Base-by-base conservation (phyloP, 2,797 vertebrate species). In the Eleutherodactylus coqui region DNA sequence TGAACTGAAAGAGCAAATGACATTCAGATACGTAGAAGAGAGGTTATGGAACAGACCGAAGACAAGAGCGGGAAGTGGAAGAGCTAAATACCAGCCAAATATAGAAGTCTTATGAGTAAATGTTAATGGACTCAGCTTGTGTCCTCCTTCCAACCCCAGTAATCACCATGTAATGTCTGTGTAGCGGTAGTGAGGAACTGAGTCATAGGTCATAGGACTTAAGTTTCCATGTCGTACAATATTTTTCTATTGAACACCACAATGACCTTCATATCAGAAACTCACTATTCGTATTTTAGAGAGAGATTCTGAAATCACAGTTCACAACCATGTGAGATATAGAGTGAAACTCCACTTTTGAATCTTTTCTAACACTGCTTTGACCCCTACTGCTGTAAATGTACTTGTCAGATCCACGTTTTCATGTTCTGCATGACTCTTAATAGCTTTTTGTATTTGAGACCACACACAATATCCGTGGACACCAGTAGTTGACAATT, bases 1-100 rank as follows among this genome's bases (percentile, higher is more conserved):
- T 75, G 27, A 45, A 24, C 75, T 75, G 55, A 73, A 64, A 83
- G 72, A 62, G 29, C 55, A 47, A 55, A 67, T 55, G 49, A 64
- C n/a, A 75, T 73, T 83, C 41, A 27, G 38, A 45, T 53, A 58
- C 19, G 38, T 55, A 27, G 80, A 19, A 17, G 45, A 72, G 67
- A 53, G 81, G 81, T 72, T 73, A 73, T 45, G 64, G 58, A 43
- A 60, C 51, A 58, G 38, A 53, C 78, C 6, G 32, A 53, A 32
- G 49, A 83, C 32, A 51, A 55, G 45, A 41, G 49, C 17, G n/a
- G 27, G 47, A 32, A 58, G 19, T 73, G 72, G 27, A 75, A 17
- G 82, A 83, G 55, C 75, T 47, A 83, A 75, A 83, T 83, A 83
- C 62, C 60, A 76, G 53, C 11, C n/a, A 62, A 34, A 83, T 51